A percentile compares a stretch with the other conserved stretches of the same genome.
These are phyloP conservation scores for Pentalonia nigronervosa DNA, from an alignment of 1,140 invertebrate genomes.

Conservation along the genomic window DNA sequence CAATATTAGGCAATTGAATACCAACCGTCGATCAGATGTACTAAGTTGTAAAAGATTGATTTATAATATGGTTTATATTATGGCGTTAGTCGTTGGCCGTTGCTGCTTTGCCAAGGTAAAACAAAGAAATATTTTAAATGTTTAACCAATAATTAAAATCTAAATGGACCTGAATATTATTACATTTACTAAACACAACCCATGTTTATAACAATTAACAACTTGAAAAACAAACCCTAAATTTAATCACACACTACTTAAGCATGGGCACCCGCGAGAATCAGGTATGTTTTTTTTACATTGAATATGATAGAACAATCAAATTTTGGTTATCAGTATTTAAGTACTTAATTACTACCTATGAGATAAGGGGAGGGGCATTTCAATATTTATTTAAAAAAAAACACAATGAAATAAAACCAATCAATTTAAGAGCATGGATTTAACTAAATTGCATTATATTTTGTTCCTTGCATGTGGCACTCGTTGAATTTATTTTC, in stretches of 20 bases:
- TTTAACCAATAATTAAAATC: neutral
- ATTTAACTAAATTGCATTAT: neutral
- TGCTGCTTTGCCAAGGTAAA: neutral
- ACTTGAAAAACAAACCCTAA: neutral
- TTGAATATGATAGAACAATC: neutral
- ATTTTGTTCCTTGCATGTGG: neutral
- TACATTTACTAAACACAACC: neutral
- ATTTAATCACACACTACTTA: neutral
- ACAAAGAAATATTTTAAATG: neutral
- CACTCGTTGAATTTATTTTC: neutral
- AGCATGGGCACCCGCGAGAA: neutral
- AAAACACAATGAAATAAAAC: neutral
- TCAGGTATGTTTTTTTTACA: neutral
- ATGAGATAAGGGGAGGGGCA: too few relatives aligned
- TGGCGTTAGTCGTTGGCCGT: neutral
- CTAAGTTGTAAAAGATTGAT: neutral
- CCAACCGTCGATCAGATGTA: neutral
- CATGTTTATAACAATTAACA: neutral
- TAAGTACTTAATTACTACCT: neutral
- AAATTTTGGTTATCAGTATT: neutral
- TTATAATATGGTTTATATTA: neutral
- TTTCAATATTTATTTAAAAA: neutral
- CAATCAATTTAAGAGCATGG: neutral
- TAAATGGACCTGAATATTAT: neutral
- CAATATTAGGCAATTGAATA: neutral